Percentiles rank a stretch among this genome's conserved stretches.
phyloP scores from a whole-genome alignment of 2,113 vertebrate genomes.

The Condylura cristata region DNA sequence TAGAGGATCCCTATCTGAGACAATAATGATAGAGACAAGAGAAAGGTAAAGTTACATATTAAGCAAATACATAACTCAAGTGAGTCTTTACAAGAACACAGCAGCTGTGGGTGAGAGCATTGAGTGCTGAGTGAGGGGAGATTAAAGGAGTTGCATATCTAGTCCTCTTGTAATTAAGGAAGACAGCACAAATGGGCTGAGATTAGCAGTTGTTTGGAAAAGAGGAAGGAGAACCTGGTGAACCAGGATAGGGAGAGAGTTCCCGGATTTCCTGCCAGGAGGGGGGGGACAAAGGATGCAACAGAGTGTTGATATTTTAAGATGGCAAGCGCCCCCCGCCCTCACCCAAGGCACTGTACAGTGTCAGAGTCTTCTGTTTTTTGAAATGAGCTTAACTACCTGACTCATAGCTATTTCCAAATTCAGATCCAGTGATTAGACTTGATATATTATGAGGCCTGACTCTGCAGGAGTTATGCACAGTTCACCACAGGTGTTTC shows the following conservation, averaged over 20 bases:
- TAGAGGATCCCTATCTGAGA: neutral
- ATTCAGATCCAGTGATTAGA: neutral
- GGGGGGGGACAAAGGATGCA: neutral
- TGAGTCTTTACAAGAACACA: neutral
- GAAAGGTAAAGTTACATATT: neutral
- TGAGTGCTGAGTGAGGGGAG: neutral
- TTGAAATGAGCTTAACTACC: neutral
- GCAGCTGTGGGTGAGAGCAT: neutral
- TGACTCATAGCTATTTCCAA: constrained; percentile 35
- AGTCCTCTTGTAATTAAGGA: neutral
- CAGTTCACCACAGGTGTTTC: neutral
- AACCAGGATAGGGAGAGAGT: neutral
- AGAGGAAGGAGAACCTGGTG: neutral
- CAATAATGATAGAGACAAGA: neutral
- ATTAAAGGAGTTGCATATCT: neutral
- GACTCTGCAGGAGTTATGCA: neutral
- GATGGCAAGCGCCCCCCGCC: neutral
- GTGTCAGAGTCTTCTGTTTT: neutral
- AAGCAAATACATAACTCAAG: neutral
- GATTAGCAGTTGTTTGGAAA: neutral
- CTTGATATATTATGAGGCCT: neutral
- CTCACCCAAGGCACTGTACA: neutral
- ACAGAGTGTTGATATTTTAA: neutral
- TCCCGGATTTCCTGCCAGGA: neutral
- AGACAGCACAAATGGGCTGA: neutral